These are phyloP conservation scores for Napeogenes inachia DNA, from an alignment of 2,888 invertebrate species.

Conservation along the genomic window DNA sequence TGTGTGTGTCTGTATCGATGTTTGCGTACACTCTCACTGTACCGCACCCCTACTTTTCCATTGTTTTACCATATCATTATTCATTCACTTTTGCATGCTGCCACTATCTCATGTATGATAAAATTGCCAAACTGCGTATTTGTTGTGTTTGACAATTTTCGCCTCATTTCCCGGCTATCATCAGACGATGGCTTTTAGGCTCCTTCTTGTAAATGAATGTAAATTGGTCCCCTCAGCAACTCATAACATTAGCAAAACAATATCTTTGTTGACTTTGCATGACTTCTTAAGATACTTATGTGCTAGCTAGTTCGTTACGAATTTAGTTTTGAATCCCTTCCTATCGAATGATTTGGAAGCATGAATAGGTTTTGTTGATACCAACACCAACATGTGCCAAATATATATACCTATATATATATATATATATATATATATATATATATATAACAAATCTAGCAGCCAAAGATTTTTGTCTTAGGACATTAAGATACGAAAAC, in stretches of 20 bases:
- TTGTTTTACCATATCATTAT: conserved; percentile 56
- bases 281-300: conserved; percentile 1
- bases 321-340: conserved; percentile 21
- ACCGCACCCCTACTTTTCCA: conserved; percentile 57
- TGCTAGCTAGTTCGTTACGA: neutral
- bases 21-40: conserved; percentile 72
- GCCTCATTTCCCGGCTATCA: conserved; percentile 12
- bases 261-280: conserved; percentile 10
- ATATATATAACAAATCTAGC: neutral
- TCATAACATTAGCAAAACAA: conserved; percentile 24
- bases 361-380: conserved; percentile 12
- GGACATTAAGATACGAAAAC: neutral
- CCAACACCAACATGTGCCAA: conserved; percentile 3
- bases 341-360: conserved; percentile 19
- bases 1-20: conserved; percentile 75
- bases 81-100: conserved; percentile 68
- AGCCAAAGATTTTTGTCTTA: no score
- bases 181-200: conserved; percentile 23
- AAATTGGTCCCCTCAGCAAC: conserved; percentile 14
- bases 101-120: conserved; percentile 41
- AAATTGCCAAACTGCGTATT: conserved; percentile 31
- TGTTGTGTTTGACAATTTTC: conserved; percentile 13
- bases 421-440: no score
- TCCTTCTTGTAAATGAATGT: conserved; percentile 14
- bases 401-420: no score